A percentile compares a stretch with the other conserved stretches of the same genome.
Evolutionary conservation across 2,113 vertebrate genomes (phyloP).

Genomic region (Acrocephalus kingi): DNA sequence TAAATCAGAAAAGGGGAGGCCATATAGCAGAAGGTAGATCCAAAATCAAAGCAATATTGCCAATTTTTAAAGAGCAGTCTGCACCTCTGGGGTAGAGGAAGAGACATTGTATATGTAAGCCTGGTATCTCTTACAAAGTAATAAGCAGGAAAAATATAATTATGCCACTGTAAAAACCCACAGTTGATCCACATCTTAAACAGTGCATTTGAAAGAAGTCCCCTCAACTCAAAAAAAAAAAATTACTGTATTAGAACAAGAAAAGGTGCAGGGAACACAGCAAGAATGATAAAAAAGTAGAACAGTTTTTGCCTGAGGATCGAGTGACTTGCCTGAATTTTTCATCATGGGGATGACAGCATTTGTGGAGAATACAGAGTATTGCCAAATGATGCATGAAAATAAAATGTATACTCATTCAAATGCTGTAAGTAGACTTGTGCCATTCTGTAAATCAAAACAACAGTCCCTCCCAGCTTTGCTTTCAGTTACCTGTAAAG

Average conservation of each 20-base stretch:
- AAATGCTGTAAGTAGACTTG: not conserved
- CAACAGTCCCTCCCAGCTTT: not conserved
- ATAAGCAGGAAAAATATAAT: not conserved
- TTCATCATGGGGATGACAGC: not conserved
- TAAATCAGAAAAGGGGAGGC: not conserved
- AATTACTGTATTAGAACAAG: not conserved
- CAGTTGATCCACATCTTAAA: not conserved
- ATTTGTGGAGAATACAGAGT: not conserved
- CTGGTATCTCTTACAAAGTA: not conserved
- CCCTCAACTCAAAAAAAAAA: not conserved
- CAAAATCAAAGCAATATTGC: not conserved
- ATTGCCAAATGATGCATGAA: not conserved
- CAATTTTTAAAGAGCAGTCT: not conserved
- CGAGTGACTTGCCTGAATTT: not conserved
- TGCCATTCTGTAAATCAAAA: not conserved
- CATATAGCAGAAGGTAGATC: not conserved
- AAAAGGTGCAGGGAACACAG: not conserved
- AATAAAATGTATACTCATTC: not conserved
- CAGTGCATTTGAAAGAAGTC: not conserved
- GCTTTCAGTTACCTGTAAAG: not conserved
- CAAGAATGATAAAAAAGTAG: not conserved
- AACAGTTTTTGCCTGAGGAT: not conserved
- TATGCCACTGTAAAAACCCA: not conserved
- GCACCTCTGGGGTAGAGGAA: not conserved
- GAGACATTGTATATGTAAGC: not conserved